Evolutionary conservation across 2,113 vertebrate species (phyloP), one percentile per base, ranked within the genome.

Genomic region (Proteles cristata): DNA sequence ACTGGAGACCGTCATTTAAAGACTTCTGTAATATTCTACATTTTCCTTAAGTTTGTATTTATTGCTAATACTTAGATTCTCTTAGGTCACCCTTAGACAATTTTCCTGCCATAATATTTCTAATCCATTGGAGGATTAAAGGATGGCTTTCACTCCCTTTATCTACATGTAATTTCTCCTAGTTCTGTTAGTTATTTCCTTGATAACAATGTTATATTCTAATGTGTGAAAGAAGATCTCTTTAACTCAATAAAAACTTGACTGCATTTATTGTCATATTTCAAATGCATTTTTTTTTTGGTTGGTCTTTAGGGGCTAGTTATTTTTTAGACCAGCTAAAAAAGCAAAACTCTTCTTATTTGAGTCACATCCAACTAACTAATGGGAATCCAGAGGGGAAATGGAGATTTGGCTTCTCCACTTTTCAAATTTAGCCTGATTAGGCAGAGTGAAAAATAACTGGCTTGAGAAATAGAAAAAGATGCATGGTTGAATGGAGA

Each of bases 361-460:
- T 97, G 95, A 98, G 48, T 94, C 11, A 1, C 43, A 97, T 96
- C 50, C 93, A 97, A 98, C 96, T 96, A 98, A 71, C 94, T 89
- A 93, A 58, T 98, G 43, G 55, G 55, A 96, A 97, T 98, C 58
- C 58, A 86, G 96, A 94, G 33, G 19, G 43, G 31, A 39, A 96
- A 96, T 55, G 1, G 84, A 97, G 86, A 23, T 95, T 97, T 50
- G 95, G 79, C 80, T 88, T 63, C 92, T 96, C 79, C 97, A 88
- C 87, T 95, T 97, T 97, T 98, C 93, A 95, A 98, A 98, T 97
- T 93, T 73, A 95, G 88, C 90, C 91, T 96, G 79, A 97, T 7
- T 25, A 94, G 83, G 74, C 79, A 98, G 83, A 88, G 68, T 31
- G 77, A 58, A 98, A 98, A 88, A 81, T 15, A 71, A 97, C 43